phyloP scores from a whole-genome alignment of 2,797 vertebrate genomes.

The Falco rusticolus region DNA sequence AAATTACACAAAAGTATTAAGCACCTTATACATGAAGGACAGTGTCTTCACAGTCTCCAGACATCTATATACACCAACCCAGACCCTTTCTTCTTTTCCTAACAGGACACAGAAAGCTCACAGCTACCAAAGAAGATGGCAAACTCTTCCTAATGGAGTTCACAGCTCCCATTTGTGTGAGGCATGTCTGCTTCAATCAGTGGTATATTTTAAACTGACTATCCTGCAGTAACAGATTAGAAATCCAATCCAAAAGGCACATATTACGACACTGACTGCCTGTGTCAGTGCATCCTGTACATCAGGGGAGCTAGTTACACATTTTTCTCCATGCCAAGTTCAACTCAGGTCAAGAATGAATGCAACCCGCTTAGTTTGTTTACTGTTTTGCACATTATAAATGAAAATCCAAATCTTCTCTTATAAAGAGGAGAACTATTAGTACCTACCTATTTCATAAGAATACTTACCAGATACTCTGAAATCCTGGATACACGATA shows the following conservation, averaged over 20 bases:
- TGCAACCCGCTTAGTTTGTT: not conserved
- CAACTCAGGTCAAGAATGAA: not conserved
- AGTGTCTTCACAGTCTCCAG: not conserved
- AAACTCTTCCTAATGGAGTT: not conserved
- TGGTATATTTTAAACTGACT: not conserved
- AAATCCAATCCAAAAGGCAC: not conserved
- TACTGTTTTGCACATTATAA: not conserved
- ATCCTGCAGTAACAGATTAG: not conserved
- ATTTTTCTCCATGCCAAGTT: not conserved
- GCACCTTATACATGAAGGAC: not conserved
- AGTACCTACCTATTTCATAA: not conserved
- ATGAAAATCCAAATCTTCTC: not conserved
- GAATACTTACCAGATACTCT: not conserved
- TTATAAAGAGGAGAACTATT: not conserved
- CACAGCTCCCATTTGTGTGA: not conserved
- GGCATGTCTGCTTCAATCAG: not conserved
- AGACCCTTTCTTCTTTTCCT: not conserved
- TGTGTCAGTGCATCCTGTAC: not conserved
- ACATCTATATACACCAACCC: not conserved
- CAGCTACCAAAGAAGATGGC: not conserved
- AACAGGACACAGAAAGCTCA: not conserved
- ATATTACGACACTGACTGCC: not conserved
- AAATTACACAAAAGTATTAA: not conserved
- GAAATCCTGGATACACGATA: not conserved
- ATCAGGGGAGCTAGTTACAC: not conserved